Base-by-base conservation (phyloP, 2,113 vertebrate species). In the Phycodurus eques region DNA sequence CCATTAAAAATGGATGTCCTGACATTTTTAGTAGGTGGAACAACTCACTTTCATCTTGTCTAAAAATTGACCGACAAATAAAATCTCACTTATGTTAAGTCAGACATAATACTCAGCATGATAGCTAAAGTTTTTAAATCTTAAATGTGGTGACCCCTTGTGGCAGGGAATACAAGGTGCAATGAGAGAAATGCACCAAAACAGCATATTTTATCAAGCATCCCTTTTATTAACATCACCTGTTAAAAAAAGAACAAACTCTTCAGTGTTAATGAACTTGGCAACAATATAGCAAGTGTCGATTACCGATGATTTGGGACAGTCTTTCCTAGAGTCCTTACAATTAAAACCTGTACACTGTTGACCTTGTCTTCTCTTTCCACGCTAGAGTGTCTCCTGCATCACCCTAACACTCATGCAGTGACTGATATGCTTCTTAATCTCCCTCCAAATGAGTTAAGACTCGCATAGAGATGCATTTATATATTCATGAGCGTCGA, bases 151-250 rank as follows among this genome's bases (percentile, higher is more conserved):
- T 82, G 82, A 87, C 90, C 46, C 80, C 43, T 43, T 54, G 86
- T 90, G 91, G 77, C 31, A 1, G 54, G 14, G 3, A 57, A 2
- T 53, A 59, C 60, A n/a, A 82, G 83, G 14, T 86, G 73, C 76
- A 78, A 56, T 9, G 20, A 44, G 46, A 57, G 12, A 27, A 42
- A 70, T 39, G 74, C 67, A 0, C 70, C 73, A 46, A 5, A 72
- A 76, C 17, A 73, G 54, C 66, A 78, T 75, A 85, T 88, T 89
- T 39, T 90, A 92, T 90, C 87, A 93, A 93, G 93, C 91, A 93
- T 93, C 92, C 91, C 91, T 93, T 94, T 93, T 93, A 93, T 90
- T 93, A 92, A 91, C 87, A 82, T 88, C 89, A 91, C 91, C 89
- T 83, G 76, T 90, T 93, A 93, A 90, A 94, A 93, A 93, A 93